Conservation (phyloP, 2,797 vertebrate genomes). For the Rhinogobio ventralis region DNA sequence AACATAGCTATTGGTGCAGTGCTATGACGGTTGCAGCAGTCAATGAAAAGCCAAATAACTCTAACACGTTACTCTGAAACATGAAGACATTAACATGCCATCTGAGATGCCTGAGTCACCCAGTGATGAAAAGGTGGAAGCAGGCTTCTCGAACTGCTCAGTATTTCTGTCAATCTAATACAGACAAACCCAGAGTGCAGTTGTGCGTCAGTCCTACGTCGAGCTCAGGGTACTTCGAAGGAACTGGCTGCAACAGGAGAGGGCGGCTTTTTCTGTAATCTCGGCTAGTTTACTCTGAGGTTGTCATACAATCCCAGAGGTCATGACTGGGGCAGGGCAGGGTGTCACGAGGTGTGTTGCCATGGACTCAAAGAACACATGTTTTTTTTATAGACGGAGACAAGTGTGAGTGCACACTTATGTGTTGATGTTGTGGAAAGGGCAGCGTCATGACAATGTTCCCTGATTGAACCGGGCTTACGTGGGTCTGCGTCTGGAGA, state of each 20-base stretch:
- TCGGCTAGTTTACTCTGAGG: constrained; percentile 67
- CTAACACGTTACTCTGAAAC: constrained; percentile 60
- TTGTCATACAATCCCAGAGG: constrained; percentile 68
- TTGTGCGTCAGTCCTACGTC: constrained; percentile 53
- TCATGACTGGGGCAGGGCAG: constrained; percentile 67
- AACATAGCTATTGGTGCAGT: constrained; percentile 3
- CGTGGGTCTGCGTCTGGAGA: constrained; percentile 7
- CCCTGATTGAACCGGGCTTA: constrained; percentile 20
- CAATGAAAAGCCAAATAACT: constrained; percentile 51
- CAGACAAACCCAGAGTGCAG: constrained; percentile 59
- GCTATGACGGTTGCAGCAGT: constrained; percentile 41
- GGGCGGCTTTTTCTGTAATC: constrained; percentile 68
- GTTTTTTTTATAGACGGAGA: constrained; percentile 63
- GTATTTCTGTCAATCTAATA: constrained; percentile 41
- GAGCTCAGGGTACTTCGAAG: constrained; percentile 50
- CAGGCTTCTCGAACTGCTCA: constrained; percentile 53
- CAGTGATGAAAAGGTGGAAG: constrained; percentile 66
- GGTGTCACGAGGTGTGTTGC: constrained; percentile 73
- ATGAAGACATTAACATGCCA: constrained; percentile 69
- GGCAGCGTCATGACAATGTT: constrained; percentile 25
- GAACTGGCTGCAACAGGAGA: constrained; percentile 69
- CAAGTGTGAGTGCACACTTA: constrained; percentile 48
- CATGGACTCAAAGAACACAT: constrained; percentile 65
- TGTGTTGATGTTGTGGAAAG: constrained; percentile 49
- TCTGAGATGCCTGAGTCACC: constrained; percentile 63